These are phyloP conservation scores for Apis cerana DNA, from an alignment of 1,140 invertebrate species.

Conservation along the genomic window DNA sequence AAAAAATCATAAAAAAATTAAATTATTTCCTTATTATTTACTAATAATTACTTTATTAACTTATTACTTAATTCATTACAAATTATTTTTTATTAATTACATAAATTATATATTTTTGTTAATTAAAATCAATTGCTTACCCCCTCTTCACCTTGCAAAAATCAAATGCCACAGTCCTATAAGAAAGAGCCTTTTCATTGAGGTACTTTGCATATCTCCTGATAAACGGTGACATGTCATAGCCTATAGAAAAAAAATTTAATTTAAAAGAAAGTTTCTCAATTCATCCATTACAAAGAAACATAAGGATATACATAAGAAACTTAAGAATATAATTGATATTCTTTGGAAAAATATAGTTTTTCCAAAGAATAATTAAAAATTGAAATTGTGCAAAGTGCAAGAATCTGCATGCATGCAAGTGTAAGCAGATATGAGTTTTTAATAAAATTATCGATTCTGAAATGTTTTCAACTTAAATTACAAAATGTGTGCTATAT, in stretches of 20 bases:
- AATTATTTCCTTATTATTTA: too few species aligned
- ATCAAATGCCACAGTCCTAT: slow-evolving; percentile 99
- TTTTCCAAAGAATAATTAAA: not conserved
- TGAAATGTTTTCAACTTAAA: not conserved
- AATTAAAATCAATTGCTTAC: slow-evolving; percentile 82
- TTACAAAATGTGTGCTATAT: not conserved
- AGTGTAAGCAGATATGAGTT: not conserved
- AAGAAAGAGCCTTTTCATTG: slow-evolving; percentile 99
- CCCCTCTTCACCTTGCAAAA: slow-evolving; percentile 99
- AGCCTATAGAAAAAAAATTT: slow-evolving; percentile 86
- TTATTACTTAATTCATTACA: too few species aligned
- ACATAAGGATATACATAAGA: too few species aligned
- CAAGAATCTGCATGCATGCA: not conserved
- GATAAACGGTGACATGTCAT: slow-evolving; percentile 99
- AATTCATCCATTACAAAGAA: too few species aligned
- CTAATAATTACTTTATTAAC: too few species aligned
- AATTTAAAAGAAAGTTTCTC: not conserved
- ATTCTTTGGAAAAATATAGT: not conserved
- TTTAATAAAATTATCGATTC: slow-evolving; percentile 18
- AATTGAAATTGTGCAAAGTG: not conserved
- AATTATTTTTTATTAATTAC: too few species aligned
- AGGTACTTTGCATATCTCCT: slow-evolving; percentile 99
- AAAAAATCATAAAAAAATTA: not conserved
- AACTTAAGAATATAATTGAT: not conserved
- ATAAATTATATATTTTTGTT: not conserved